These are phyloP conservation scores for Epinotia brunnichana DNA, from an alignment of 2,888 invertebrate genomes.

Conservation along the genomic window DNA sequence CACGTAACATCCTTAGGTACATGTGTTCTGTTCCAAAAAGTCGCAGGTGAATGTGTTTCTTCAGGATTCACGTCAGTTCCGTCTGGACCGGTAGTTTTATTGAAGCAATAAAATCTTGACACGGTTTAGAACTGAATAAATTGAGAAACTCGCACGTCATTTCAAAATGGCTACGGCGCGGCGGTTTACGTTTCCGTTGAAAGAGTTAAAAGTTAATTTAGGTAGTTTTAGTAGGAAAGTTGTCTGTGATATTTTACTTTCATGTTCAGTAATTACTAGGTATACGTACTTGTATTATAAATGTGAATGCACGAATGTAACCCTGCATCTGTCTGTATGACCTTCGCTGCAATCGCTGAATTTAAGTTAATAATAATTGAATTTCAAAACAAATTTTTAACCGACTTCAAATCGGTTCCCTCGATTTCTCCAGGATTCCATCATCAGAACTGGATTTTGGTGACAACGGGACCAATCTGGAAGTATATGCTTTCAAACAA, in stretches of 20 bases:
- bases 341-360: no score
- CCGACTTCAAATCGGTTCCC: no score
- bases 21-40: not conserved
- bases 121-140: constrained; percentile 22
- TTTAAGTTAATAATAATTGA: no score
- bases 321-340: no score
- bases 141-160: constrained; percentile 24
- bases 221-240: not conserved
- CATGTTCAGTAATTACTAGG: not conserved
- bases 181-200: constrained; percentile 5
- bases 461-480: no score
- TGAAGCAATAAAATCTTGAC: constrained; percentile 23
- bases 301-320: no score
- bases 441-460: no score
- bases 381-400: no score
- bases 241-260: not conserved
- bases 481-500: no score
- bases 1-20: constrained; percentile 13
- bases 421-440: no score
- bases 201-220: not conserved
- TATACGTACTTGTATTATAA: no score
- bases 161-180: not conserved
- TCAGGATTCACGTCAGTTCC: not conserved
- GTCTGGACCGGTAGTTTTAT: constrained; percentile 11
- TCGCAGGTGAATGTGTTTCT: not conserved